These are phyloP conservation scores for Gisinianus flammeolus DNA, from an alignment of 2,888 invertebrate species.

Conservation along the genomic window DNA sequence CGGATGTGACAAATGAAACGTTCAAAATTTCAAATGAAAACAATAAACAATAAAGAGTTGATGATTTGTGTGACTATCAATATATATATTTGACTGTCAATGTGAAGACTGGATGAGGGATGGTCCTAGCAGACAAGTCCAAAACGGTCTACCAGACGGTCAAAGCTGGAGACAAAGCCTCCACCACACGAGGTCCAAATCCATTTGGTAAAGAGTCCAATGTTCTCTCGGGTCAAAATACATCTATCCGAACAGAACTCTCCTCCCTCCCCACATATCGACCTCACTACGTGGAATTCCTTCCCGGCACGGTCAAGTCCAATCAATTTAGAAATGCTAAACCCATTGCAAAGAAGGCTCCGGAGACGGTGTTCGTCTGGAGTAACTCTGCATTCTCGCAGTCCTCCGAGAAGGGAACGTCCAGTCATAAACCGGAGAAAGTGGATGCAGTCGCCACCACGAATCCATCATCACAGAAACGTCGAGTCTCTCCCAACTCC, in stretches of 20 bases:
- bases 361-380: not conserved
- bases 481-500: not conserved
- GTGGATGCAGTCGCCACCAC: not conserved
- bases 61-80: too few species aligned
- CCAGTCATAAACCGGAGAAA: conserved; percentile 4
- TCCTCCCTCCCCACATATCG: not conserved
- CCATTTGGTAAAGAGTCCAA: not conserved
- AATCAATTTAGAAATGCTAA: not conserved
- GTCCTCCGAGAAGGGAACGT: not conserved
- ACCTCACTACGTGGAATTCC: not conserved
- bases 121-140: not conserved
- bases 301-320: not conserved
- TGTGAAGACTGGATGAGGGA: too few species aligned
- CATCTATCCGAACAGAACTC: conserved; percentile 5
- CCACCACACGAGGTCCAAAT: not conserved
- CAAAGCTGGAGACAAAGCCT: not conserved
- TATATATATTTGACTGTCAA: too few species aligned
- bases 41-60: too few species aligned
- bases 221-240: not conserved
- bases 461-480: not conserved
- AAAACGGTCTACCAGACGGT: not conserved
- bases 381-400: not conserved
- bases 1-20: too few species aligned
- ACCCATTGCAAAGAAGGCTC: too few species aligned
- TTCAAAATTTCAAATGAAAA: too few species aligned